Evolutionary conservation across 1,140 invertebrate genomes (phyloP), one percentile per base, ranked within the genome.

Genomic region (Trichoplusia ni): DNA sequence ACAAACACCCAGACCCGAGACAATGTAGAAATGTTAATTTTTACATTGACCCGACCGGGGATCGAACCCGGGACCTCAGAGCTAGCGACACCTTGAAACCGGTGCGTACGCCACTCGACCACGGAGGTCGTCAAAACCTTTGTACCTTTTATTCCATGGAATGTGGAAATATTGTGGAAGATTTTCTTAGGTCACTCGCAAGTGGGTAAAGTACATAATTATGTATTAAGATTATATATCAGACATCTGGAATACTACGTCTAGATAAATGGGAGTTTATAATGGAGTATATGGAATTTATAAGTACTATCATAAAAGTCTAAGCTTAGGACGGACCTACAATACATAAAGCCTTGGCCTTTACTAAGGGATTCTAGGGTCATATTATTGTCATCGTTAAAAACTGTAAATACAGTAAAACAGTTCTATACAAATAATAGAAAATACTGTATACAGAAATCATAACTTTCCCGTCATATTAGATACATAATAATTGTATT

Each of bases 351-450:
- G 14, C 9, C 21, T 16, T 19, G 54, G 38, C 7, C n/a, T 38
- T 54, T 58, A 29, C 35, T 18, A 29, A 42, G 23, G 13, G 38
- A 58, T 29, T 58, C 29, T n/a, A n/a, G n/a, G n/a, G 14, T 58
- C 23, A 29, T 16, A 58, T 58, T 58, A 58, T 58, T 58, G 54
- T 58, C 54, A 58, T 58, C 54, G 4, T 54, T 38, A 21, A 19
- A n/a, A 47, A 31, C 44, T 29, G 38, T 56, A 56, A n/a, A n/a
- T 13, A 42, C 13, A 44, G 2, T 44, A 16, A 38, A 33, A 58
- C 14, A 23, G 7, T 14, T 44, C 5, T 29, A 44, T 19, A 42
- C 25, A 58, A 29, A 54, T 27, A 25, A 38, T 23, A 40, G 35
- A 54, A 23, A 38, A 54, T 23, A 25, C 19, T 53, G 8, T 2